Conservation (phyloP, 1,140 invertebrate genomes). For the Rhizoglyphus robini region DNA sequence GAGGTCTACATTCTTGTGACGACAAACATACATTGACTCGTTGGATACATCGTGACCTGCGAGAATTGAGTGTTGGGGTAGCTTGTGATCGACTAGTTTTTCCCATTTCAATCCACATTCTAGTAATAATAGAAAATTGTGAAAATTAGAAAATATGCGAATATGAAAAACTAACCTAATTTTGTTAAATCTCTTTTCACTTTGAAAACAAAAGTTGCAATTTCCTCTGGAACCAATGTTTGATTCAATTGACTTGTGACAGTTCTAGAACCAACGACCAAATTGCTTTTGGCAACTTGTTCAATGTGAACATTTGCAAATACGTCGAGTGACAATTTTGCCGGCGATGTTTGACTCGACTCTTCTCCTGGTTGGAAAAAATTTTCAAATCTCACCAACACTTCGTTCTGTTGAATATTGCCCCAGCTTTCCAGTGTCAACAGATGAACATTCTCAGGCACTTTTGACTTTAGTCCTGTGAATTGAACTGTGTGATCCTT, state of each 20-base stretch:
- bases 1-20: constrained; percentile 1
- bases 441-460: constrained; percentile 66
- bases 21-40: background rate
- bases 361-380: constrained; percentile 34
- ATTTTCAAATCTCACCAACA: constrained; percentile 73
- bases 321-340: background rate
- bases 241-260: background rate
- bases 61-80: background rate
- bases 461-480: constrained; percentile 28
- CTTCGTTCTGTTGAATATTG: constrained; percentile 37
- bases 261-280: background rate
- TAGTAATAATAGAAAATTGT: too few relatives aligned
- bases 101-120: background rate
- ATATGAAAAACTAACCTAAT: too few relatives aligned
- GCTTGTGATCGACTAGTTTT: background rate
- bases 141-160: too few relatives aligned
- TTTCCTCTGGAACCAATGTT: background rate
- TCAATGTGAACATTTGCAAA: background rate
- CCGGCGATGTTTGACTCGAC: background rate
- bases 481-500: constrained; percentile 34
- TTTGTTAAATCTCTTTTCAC: background rate
- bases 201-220: background rate
- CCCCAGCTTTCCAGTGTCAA: constrained; percentile 69
- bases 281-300: background rate
- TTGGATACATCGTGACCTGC: background rate